Evolutionary conservation across 2,113 vertebrate genomes (phyloP).

Genomic region (Sylvilagus bachmani): DNA sequence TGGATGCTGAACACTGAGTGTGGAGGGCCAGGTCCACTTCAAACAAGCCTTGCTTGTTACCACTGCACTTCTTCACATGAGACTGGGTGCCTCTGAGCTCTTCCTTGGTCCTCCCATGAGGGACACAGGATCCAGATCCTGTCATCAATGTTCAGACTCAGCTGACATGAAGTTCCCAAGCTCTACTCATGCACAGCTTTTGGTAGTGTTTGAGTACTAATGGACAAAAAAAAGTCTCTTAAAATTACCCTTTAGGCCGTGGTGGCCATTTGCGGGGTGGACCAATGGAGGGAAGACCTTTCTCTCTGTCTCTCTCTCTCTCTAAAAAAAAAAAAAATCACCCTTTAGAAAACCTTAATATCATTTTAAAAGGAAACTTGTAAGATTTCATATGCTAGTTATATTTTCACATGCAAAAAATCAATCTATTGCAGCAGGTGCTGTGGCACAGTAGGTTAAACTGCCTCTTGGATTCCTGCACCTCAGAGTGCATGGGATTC

Average conservation of each 20-base stretch:
- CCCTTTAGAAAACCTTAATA: not conserved
- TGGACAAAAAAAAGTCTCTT: not conserved
- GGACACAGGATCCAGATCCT: not conserved
- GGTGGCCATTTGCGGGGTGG: no score
- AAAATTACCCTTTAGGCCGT: not conserved
- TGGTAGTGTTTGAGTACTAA: not conserved
- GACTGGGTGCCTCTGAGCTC: not conserved
- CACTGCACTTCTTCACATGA: not conserved
- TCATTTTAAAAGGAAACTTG: constrained; percentile 21
- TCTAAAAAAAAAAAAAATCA: not conserved
- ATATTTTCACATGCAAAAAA: not conserved
- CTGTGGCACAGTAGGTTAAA: no score
- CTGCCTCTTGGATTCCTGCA: no score
- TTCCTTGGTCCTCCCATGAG: not conserved
- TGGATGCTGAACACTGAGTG: not conserved
- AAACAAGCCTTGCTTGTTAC: no score
- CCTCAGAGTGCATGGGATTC: no score
- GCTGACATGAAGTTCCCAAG: not conserved
- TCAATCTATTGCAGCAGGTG: not conserved
- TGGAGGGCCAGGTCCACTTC: not conserved
- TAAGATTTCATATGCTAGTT: not conserved
- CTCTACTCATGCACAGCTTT: not conserved
- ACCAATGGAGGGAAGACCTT: no score
- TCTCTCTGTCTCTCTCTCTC: no score
- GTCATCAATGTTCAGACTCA: not conserved